Base-by-base conservation (phyloP, 1,140 invertebrate genomes). In the Probaryconus sp. region DNA sequence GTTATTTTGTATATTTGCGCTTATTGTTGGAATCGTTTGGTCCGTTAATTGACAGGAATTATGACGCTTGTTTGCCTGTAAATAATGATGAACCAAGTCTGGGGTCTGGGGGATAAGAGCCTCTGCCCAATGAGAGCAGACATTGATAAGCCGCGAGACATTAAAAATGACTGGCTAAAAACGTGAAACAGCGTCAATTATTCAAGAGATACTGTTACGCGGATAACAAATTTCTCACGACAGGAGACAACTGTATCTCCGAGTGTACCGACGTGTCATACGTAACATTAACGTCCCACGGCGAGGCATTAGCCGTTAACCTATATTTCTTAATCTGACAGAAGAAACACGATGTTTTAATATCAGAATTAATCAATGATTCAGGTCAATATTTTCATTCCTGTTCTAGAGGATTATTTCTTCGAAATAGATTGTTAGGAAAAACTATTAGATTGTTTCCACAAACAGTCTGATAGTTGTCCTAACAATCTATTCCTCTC, bases 311-410 rank as follows among this genome's bases (percentile, higher is more conserved):
- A n/a, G n/a, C n/a, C 17, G 31, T 37, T 45, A 47, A 64, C 38
- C 40, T 20, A 53, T 18, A 53, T 53, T 14, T 26, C 31, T 64
- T 64, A 53, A 64, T 64, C 5, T 64, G 60, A 48, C 60, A 64
- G 60, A 64, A 51, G 64, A 51, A 42, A 24, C 35, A 50, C 50
- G n/a, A n/a, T n/a, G n/a, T n/a, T n/a, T n/a, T n/a, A n/a, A n/a
- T n/a, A n/a, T n/a, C n/a, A n/a, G n/a, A n/a, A n/a, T n/a, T n/a
- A n/a, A n/a, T n/a, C n/a, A n/a, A n/a, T n/a, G n/a, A n/a, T n/a
- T n/a, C n/a, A n/a, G n/a, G n/a, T n/a, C n/a, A n/a, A n/a, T n/a
- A n/a, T n/a, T n/a, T n/a, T n/a, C n/a, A n/a, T n/a, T n/a, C n/a
- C n/a, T n/a, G n/a, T n/a, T n/a, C n/a, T n/a, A n/a, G n/a, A n/a